Evolutionary conservation across 2,113 vertebrate species (phyloP).

Genomic region (Dicrurus megarhynchus): DNA sequence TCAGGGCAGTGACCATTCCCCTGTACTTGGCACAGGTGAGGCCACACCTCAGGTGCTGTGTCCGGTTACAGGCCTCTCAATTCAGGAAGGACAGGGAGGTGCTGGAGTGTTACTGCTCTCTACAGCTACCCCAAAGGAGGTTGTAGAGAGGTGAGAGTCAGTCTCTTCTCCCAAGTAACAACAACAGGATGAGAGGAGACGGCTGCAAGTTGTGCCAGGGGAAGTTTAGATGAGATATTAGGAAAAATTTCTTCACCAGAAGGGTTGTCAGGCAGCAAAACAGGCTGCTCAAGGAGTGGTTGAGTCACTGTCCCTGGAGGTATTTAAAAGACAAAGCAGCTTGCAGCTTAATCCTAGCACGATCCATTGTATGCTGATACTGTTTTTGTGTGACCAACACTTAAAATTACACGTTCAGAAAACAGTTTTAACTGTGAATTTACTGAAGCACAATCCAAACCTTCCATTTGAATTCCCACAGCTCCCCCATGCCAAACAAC

Average conservation of each 20-base stretch:
- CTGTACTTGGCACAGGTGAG: background rate
- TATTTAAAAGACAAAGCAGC: background rate
- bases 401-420: background rate
- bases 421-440: background rate
- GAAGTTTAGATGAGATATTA: background rate
- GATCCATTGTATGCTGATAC: background rate
- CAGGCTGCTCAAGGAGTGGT: background rate
- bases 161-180: background rate
- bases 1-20: background rate
- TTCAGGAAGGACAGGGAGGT: background rate
- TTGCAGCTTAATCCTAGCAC: background rate
- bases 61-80: background rate
- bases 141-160: fast-evolving
- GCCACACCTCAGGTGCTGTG: background rate
- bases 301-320: background rate
- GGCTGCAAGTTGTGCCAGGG: background rate
- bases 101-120: background rate
- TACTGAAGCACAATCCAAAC: background rate
- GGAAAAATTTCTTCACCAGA: background rate
- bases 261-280: background rate
- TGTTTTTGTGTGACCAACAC: background rate
- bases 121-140: background rate
- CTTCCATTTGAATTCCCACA: background rate
- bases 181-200: background rate
- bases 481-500: background rate